Percentiles rank a stretch among this genome's conserved stretches.
Conservation (phyloP, 1,140 invertebrate species). For the Drosophila albomicans region DNA sequence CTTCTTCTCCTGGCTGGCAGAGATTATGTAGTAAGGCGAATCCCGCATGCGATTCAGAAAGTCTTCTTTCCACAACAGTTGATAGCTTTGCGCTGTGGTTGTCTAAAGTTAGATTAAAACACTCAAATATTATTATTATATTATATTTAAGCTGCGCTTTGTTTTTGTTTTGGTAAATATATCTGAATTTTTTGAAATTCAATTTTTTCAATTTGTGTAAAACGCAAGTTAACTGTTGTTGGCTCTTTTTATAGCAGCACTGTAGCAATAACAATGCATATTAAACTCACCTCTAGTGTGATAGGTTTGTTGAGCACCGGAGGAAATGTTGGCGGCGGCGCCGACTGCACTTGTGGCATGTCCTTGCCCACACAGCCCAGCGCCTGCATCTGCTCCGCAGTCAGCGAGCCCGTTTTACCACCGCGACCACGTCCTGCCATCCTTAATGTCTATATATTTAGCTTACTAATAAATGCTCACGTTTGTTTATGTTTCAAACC, state of each 20-base stretch:
- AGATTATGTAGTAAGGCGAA: constrained; percentile 87
- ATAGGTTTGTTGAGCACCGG: constrained; percentile 87
- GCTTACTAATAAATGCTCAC: not conserved
- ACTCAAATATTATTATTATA: too few species aligned
- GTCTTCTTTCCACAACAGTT: constrained; percentile 80
- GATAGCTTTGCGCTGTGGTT: constrained; percentile 72
- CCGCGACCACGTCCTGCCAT: constrained; percentile 85
- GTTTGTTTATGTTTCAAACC: constrained; percentile 32
- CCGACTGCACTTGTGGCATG: constrained; percentile 86
- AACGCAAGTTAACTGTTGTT: too few species aligned
- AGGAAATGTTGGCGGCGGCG: constrained; percentile 90
- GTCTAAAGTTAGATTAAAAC: constrained; percentile 40
- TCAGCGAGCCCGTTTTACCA: constrained; percentile 87
- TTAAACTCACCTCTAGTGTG: constrained; percentile 81
- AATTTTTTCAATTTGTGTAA: too few species aligned
- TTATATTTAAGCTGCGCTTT: too few species aligned
- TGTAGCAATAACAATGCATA: not conserved
- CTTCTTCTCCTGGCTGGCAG: constrained; percentile 87
- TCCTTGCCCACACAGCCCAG: constrained; percentile 88
- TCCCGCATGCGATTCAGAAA: constrained; percentile 84
- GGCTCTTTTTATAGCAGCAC: too few species aligned
- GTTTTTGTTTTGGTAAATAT: too few species aligned
- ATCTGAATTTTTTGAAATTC: too few species aligned
- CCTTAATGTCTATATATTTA: not conserved
- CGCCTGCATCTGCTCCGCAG: constrained; percentile 86